These are phyloP conservation scores for Coregonus clupeaformis DNA, from an alignment of 2,113 vertebrate genomes.

Conservation along the genomic window DNA sequence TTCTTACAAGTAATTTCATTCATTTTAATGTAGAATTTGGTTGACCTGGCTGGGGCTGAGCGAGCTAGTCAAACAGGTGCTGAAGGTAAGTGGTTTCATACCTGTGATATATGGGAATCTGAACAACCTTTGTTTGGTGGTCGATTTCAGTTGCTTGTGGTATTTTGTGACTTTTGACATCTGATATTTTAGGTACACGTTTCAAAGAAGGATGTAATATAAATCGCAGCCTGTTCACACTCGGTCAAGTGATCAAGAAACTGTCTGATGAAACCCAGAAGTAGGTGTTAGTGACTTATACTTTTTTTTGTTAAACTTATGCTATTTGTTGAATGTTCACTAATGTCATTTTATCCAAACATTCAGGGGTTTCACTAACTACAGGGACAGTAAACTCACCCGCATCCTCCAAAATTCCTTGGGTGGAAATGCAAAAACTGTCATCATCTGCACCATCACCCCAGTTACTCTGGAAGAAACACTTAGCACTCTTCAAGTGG, in stretches of 20 bases:
- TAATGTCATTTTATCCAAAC: background rate
- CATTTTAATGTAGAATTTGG: slow-evolving; percentile 82
- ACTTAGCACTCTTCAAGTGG: slow-evolving; percentile 92
- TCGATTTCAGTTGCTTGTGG: background rate
- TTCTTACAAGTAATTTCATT: background rate
- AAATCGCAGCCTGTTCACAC: slow-evolving; percentile 91
- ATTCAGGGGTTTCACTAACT: slow-evolving; percentile 86
- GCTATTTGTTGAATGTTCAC: background rate
- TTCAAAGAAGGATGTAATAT: slow-evolving; percentile 98
- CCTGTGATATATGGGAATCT: background rate
- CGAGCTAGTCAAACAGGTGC: slow-evolving; percentile 93
- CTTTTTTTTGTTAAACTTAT: background rate
- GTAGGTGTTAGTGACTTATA: slow-evolving; percentile 67
- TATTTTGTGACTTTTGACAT: slow-evolving; percentile 43
- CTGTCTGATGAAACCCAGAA: slow-evolving; percentile 88
- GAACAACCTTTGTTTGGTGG: background rate
- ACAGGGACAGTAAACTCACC: slow-evolving; percentile 96
- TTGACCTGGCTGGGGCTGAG: slow-evolving; percentile 94
- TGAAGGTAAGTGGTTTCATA: slow-evolving; percentile 78
- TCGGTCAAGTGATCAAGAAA: slow-evolving; percentile 96
- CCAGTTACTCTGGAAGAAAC: slow-evolving; percentile 87
- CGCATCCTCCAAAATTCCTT: slow-evolving; percentile 95
- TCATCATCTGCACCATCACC: slow-evolving; percentile 94
- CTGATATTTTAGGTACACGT: slow-evolving; percentile 75
- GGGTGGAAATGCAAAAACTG: slow-evolving; percentile 94